A percentile compares a stretch with the other conserved stretches of the same genome.
Conservation (phyloP, 2,888 invertebrate genomes). For the Dexiosoma caninum region DNA sequence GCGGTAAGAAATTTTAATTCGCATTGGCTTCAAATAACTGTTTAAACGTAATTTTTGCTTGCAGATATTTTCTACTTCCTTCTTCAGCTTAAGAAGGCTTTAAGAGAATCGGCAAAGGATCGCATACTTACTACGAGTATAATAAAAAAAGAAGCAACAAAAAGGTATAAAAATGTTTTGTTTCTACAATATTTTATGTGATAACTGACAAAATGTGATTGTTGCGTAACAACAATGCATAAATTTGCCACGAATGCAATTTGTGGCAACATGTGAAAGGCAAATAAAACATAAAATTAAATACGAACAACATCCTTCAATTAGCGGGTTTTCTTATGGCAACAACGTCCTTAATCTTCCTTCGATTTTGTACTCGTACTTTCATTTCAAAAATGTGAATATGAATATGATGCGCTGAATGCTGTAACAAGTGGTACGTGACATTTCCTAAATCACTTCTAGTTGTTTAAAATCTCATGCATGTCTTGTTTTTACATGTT, state of each 20-base stretch:
- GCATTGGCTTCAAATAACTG: too few relatives aligned
- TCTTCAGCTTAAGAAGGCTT: too few relatives aligned
- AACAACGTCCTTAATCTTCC: conserved; percentile 57
- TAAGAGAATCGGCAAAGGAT: too few relatives aligned
- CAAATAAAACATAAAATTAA: conserved; percentile 26
- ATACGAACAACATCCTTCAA: conserved; percentile 53
- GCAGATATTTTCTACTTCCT: too few relatives aligned
- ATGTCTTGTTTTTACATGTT: conserved; percentile 14
- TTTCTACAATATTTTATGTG: too few relatives aligned
- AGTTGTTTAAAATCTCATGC: conserved; percentile 37
- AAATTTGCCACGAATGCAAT: conserved; percentile 1
- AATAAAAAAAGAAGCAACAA: too few relatives aligned
- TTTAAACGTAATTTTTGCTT: too few relatives aligned
- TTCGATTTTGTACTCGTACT: conserved; percentile 12
- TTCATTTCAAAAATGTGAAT: neutral
- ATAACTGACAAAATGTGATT: too few relatives aligned
- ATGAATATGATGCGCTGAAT: conserved; percentile 19
- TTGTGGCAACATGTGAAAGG: neutral
- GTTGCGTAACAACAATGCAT: too few relatives aligned
- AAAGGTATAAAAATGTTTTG: too few relatives aligned
- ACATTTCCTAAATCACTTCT: conserved; percentile 63
- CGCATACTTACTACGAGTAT: too few relatives aligned
- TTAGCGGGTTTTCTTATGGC: conserved; percentile 62
- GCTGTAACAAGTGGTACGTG: conserved; percentile 63
- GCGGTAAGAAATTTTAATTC: too few relatives aligned